Conservation (phyloP, 2,888 invertebrate genomes). For the Eilema depressum region DNA sequence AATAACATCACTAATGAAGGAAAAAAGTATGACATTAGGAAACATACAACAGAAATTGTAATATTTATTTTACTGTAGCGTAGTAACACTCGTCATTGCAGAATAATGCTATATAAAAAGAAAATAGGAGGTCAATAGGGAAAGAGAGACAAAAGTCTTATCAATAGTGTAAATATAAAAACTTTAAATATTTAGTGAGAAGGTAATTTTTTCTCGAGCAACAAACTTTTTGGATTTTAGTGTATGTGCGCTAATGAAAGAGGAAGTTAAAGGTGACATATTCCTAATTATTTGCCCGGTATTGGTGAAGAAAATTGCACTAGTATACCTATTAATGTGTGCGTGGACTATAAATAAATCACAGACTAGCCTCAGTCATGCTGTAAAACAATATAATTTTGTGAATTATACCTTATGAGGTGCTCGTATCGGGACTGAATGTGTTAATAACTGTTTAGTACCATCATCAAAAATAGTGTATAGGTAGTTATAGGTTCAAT, state of each 20-base stretch:
- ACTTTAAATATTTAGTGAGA: background rate
- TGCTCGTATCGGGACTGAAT: background rate
- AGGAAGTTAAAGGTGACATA: background rate
- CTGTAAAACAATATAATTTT: background rate
- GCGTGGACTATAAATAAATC: constrained; percentile 1
- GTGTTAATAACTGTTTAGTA: background rate
- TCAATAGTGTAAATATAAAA: background rate
- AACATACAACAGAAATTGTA: background rate
- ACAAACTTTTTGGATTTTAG: background rate
- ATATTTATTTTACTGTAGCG: background rate
- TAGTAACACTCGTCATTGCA: background rate
- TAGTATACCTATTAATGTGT: background rate
- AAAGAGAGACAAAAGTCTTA: background rate
- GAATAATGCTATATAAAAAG: no score
- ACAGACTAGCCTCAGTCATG: no score
- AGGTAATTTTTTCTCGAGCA: background rate
- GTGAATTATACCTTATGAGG: background rate
- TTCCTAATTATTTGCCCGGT: background rate
- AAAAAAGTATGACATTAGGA: background rate
- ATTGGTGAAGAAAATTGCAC: background rate
- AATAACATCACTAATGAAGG: background rate
- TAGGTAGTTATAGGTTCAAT: no score
- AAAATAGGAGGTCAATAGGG: background rate
- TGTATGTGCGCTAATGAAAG: background rate
- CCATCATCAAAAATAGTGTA: background rate